Percentiles rank a stretch among this genome's conserved stretches.
phyloP scores from a whole-genome alignment of 1,140 invertebrate genomes.

The Eurosta solidaginis region DNA sequence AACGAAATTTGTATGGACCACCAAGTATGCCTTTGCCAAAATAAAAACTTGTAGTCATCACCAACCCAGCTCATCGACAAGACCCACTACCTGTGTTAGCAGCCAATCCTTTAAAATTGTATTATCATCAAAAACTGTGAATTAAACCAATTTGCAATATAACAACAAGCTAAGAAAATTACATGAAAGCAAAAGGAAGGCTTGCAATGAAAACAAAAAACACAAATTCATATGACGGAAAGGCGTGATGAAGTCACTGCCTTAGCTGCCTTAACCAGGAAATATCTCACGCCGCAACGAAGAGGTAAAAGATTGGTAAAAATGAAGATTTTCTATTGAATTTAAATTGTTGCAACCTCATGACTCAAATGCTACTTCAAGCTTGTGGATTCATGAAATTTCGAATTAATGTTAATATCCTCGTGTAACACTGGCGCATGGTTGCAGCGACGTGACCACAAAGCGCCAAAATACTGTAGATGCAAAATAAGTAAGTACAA shows the following conservation, averaged over 20 bases:
- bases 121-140: not conserved
- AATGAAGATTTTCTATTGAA: not conserved
- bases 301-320: not conserved
- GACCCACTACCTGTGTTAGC: not conserved
- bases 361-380: not conserved
- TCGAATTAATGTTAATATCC: not conserved
- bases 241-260: too few species aligned
- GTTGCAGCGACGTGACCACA: not conserved
- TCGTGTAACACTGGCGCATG: not conserved
- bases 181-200: not conserved
- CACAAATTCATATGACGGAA: not conserved
- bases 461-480: not conserved
- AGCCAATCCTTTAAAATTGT: not conserved
- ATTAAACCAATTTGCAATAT: not conserved
- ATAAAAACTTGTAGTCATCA: not conserved
- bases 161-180: not conserved
- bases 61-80: not conserved
- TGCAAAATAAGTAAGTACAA: not conserved
- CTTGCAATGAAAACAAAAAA: not conserved
- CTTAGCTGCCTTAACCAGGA: too few species aligned
- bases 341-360: not conserved
- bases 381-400: not conserved
- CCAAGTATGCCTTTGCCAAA: too few species aligned
- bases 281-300: not conserved
- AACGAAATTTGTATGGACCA: too few species aligned